Base-by-base conservation (phyloP, 2,888 invertebrate species). In the Octonoba sinensis region DNA sequence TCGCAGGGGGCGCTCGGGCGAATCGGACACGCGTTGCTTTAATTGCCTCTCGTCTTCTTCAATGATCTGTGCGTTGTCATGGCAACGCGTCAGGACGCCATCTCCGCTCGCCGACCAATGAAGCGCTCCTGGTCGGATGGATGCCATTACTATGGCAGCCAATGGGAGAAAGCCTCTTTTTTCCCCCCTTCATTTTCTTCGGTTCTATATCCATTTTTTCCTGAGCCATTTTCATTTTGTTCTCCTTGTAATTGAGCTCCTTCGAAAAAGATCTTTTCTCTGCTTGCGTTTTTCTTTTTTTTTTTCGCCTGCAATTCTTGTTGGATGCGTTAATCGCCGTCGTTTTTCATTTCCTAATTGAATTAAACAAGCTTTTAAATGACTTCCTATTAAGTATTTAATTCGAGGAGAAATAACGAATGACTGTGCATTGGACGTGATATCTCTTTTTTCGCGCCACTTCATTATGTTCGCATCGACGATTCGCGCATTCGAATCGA, bases 61-160 rank as follows among this genome's bases (percentile, higher is more conserved):
- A 82, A 82, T 82, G 81, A 75, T 57, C 69, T 27, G 51, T 64
- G 27, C 54, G 81, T 82, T 70, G 49, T 54, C 59, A 74, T 75
- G n/a, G 74, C 51, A 78, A 78, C 78, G 57, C 36, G 24, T n/a
- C 46, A 85, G 54, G 67, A 83, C 20, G 88, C 88, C 11, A 89
- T 89, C 18, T 88, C 82, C 24, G 85, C 77, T 84, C 88, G 89
- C 57, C 89, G 86, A 12, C 81, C 81, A 82, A 82, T 82, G 81
- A 75, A 74, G 81, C 81, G 59, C 56, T 49, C 49, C 70, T 44
- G 44, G 70, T 66, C 44, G 67, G 73, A 51, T 62, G 69, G 81
- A 82, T 82, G 69, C 73, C 74, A 82, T 82, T 82, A 82, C 64
- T 65, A 49, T 20, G 49, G 51, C 56, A 75, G 81, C 81, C 81